phyloP scores from a whole-genome alignment of 1,140 invertebrate genomes.

The Archivesica marissinica region DNA sequence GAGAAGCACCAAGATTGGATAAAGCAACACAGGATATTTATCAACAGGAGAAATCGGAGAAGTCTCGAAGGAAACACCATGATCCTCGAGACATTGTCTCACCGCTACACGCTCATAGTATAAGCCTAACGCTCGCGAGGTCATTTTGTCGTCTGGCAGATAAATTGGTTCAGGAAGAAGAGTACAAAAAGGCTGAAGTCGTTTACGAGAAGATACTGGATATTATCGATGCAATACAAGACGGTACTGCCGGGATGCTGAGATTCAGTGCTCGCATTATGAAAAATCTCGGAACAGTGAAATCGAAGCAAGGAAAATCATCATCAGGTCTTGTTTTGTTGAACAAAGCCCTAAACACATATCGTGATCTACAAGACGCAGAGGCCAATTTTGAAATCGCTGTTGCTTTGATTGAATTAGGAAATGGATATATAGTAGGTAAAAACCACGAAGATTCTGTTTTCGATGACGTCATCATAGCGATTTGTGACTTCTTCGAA shows the following conservation, averaged over 20 bases:
- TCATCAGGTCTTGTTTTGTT: conserved; percentile 76
- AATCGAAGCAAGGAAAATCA: conserved; percentile 76
- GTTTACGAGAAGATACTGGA: conserved; percentile 78
- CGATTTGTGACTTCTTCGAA: conserved; percentile 80
- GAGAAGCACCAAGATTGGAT: conserved; percentile 42
- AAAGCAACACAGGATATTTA: conserved; percentile 58
- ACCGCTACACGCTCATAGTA: conserved; percentile 76
- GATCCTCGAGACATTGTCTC: conserved; percentile 74
- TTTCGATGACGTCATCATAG: conserved; percentile 76
- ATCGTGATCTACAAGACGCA: conserved; percentile 77
- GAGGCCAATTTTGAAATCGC: conserved; percentile 79
- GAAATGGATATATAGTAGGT: conserved; percentile 79
- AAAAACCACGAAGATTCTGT: conserved; percentile 77
- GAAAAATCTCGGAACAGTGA: conserved; percentile 79
- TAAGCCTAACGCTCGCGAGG: conserved; percentile 78
- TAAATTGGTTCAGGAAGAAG: conserved; percentile 74
- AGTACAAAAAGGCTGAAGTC: conserved; percentile 75
- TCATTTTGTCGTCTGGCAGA: conserved; percentile 75
- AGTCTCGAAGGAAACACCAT: conserved; percentile 55
- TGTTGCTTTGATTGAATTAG: conserved; percentile 77
- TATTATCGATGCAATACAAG: conserved; percentile 79
- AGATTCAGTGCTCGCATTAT: conserved; percentile 76
- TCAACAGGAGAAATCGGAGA: conserved; percentile 53
- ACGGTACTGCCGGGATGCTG: conserved; percentile 77
- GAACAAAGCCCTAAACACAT: conserved; percentile 77